phyloP scores from a whole-genome alignment of 2,113 vertebrate species.

The Tetrax tetrax region DNA sequence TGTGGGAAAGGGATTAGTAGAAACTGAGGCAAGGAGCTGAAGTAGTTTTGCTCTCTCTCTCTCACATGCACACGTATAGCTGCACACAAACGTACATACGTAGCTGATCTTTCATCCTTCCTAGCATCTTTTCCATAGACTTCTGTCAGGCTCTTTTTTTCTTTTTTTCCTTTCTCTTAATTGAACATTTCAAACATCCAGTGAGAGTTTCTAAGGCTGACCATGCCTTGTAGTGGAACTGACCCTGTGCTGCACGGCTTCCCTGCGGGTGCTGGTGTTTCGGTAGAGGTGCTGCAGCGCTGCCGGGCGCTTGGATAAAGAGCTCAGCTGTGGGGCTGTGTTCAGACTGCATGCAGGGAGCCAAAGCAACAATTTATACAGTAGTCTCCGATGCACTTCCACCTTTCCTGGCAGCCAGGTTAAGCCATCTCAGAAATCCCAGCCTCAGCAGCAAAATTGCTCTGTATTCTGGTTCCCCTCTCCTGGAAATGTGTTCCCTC shows the following conservation, averaged over 20 bases:
- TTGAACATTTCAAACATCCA: not conserved
- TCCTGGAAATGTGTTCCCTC: not conserved
- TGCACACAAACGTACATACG: fast-evolving
- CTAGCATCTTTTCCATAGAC: not conserved
- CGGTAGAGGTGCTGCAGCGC: not conserved
- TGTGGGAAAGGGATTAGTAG: not conserved
- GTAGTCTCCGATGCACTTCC: not conserved
- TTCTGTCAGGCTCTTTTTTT: not conserved
- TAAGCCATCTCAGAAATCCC: conserved; percentile 18
- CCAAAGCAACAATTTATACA: not conserved
- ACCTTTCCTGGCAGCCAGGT: not conserved
- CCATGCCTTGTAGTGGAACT: not conserved
- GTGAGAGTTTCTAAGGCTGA: not conserved
- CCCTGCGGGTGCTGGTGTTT: fast-evolving
- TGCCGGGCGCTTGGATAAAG: not conserved
- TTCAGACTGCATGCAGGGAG: not conserved
- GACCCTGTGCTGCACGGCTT: not conserved
- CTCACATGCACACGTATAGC: not conserved
- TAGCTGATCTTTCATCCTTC: not conserved
- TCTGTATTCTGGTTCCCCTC: not conserved
- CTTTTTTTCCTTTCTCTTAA: not conserved
- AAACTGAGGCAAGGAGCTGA: not conserved
- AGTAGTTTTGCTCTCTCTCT: not conserved
- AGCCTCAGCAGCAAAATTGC: not conserved
- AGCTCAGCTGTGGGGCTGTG: not conserved